phyloP scores from a whole-genome alignment of 2,797 vertebrate species.

The Cirrhinus mrigala region DNA sequence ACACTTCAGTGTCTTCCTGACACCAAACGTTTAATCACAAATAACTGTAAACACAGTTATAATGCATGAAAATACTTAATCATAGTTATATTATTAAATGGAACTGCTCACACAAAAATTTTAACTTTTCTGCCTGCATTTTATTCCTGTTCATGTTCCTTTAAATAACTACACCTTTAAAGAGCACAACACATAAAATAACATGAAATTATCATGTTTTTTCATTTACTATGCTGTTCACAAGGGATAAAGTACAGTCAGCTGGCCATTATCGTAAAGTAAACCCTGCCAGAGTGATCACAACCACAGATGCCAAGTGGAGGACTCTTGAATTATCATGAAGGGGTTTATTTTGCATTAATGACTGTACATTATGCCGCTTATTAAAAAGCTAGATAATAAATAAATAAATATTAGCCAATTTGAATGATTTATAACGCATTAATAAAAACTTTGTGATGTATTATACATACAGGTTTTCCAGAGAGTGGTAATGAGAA shows the following conservation, averaged over 20 bases:
- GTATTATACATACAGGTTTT: neutral
- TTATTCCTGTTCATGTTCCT: neutral
- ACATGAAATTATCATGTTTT: neutral
- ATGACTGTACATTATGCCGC: neutral
- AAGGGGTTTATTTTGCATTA: neutral
- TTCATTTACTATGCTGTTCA: neutral
- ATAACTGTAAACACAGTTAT: neutral
- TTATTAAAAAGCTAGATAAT: neutral
- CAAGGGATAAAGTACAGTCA: neutral
- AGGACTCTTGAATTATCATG: neutral
- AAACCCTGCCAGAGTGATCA: neutral
- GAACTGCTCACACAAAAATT: too few relatives aligned
- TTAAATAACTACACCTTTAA: neutral
- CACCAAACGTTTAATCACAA: neutral
- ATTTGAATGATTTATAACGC: neutral
- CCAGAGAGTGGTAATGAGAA: too few relatives aligned
- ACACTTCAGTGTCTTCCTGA: too few relatives aligned
- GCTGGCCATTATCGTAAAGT: neutral
- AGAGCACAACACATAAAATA: neutral
- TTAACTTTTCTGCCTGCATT: neutral
- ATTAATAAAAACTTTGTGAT: neutral
- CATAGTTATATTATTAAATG: too few relatives aligned
- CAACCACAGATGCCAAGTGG: neutral
- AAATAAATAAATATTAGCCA: conserved; percentile 1
- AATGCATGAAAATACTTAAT: neutral